Conservation (phyloP, 2,113 vertebrate species). For the Piaya cayana region DNA sequence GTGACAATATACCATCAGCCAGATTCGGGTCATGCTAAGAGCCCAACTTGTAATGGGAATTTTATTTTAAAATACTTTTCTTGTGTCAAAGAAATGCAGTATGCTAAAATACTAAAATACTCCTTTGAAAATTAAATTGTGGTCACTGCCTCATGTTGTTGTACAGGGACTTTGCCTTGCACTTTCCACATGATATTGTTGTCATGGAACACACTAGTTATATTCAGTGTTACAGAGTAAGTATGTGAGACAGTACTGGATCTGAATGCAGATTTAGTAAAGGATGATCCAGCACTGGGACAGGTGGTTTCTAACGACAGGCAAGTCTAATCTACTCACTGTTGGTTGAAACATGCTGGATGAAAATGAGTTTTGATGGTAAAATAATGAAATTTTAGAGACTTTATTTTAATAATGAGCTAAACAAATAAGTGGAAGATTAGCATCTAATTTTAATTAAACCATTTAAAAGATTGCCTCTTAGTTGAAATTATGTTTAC, state of each 20-base stretch:
- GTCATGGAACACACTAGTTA: not conserved
- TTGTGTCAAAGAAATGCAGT: not conserved
- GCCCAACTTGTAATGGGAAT: not conserved
- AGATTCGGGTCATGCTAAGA: not conserved
- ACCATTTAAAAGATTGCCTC: not conserved
- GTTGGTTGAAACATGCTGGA: not conserved
- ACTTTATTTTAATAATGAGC: not conserved
- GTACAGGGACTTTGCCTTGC: not conserved
- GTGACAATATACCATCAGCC: not conserved
- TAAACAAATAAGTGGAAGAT: not conserved
- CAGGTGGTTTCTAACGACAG: not conserved
- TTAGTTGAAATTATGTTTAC: not conserved
- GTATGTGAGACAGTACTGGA: not conserved
- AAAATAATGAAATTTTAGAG: not conserved
- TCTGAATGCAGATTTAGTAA: constrained; percentile 8
- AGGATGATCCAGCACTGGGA: not conserved
- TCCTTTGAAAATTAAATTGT: not conserved
- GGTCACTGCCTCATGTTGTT: not conserved
- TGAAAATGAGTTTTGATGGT: not conserved
- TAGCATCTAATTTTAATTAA: not conserved
- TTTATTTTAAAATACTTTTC: not conserved
- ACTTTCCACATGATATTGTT: not conserved
- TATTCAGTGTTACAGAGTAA: not conserved
- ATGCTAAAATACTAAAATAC: not conserved
- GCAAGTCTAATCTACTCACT: not conserved